Percentiles rank a stretch among this genome's conserved stretches.
phyloP scores from a whole-genome alignment of 1,140 invertebrate species.

The Subanguina moxae region DNA sequence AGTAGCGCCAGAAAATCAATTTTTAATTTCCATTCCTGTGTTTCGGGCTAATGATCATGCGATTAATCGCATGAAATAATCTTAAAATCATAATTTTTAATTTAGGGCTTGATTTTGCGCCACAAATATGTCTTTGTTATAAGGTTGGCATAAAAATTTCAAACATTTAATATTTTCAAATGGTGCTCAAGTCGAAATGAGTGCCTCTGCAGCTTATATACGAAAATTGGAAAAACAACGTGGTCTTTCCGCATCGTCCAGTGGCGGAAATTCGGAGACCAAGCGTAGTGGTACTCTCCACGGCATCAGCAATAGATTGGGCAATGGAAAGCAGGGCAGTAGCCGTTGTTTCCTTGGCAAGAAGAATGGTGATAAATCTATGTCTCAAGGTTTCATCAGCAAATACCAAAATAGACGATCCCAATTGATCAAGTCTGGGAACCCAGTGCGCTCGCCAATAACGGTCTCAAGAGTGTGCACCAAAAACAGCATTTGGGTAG shows the following conservation, averaged over 20 bases:
- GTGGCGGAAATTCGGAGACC: background rate
- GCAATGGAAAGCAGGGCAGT: background rate
- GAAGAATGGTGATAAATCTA: background rate
- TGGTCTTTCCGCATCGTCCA: background rate
- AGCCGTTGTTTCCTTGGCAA: background rate
- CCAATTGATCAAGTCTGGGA: slow-evolving; percentile 10
- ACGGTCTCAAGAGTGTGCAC: background rate
- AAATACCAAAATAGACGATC: slow-evolving; percentile 21
- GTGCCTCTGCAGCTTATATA: slow-evolving; percentile 5
- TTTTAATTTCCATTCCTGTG: no score
- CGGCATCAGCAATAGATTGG: background rate
- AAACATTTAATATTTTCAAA: no score
- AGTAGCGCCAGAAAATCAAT: no score
- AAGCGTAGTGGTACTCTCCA: background rate
- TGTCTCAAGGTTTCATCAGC: slow-evolving; percentile 14
- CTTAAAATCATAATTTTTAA: no score
- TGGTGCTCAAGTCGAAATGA: background rate
- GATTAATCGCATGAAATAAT: no score
- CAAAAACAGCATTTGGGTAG: slow-evolving; percentile 1
- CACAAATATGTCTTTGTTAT: no score
- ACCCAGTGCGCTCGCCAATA: slow-evolving; percentile 9
- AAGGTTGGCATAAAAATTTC: no score
- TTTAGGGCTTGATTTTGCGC: no score
- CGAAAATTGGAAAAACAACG: background rate
- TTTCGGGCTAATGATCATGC: no score